Evolutionary conservation across 2,888 invertebrate species (phyloP).

Genomic region (Leptinotarsa rubiginosa): DNA sequence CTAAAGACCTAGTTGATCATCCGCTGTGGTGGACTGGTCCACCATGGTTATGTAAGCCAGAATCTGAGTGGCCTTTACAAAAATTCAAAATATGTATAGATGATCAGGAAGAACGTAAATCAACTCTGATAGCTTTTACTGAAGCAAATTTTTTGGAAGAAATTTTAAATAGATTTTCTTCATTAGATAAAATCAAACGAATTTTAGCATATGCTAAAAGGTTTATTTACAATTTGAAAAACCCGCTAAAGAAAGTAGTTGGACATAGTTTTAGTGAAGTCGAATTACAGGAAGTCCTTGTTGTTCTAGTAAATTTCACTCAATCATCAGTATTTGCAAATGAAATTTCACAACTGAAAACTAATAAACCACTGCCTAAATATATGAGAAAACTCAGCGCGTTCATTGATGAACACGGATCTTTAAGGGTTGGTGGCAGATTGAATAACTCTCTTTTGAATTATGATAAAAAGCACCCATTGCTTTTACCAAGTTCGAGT

Average conservation of each 20-base stretch:
- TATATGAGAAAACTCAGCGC: conserved; percentile 23
- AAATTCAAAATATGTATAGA: background rate
- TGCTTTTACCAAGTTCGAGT: conserved; percentile 13
- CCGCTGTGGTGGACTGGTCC: conserved; percentile 22
- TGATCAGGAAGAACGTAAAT: conserved; percentile 13
- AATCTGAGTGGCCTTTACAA: conserved; percentile 12
- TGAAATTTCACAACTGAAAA: background rate
- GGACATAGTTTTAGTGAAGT: background rate
- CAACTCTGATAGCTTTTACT: conserved; percentile 5
- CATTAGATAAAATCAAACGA: conserved; percentile 22
- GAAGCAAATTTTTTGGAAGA: conserved; percentile 9
- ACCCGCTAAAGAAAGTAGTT: background rate
- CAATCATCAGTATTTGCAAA: conserved; percentile 9
- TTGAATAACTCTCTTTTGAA: conserved; percentile 29
- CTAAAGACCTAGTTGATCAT: conserved; percentile 13
- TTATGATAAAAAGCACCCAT: conserved; percentile 38
- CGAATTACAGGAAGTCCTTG: conserved; percentile 19
- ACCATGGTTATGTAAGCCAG: conserved; percentile 4
- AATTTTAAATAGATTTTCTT: conserved; percentile 5
- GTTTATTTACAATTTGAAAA: conserved; percentile 14
- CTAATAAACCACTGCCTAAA: conserved; percentile 16
- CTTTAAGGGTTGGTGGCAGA: conserved; percentile 41
- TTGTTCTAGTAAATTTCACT: conserved; percentile 7
- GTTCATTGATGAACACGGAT: conserved; percentile 20
- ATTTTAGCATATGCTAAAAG: conserved; percentile 10